These are phyloP conservation scores for Leptinotarsa undecemlineata DNA, from an alignment of 1,140 invertebrate species.

Conservation along the genomic window DNA sequence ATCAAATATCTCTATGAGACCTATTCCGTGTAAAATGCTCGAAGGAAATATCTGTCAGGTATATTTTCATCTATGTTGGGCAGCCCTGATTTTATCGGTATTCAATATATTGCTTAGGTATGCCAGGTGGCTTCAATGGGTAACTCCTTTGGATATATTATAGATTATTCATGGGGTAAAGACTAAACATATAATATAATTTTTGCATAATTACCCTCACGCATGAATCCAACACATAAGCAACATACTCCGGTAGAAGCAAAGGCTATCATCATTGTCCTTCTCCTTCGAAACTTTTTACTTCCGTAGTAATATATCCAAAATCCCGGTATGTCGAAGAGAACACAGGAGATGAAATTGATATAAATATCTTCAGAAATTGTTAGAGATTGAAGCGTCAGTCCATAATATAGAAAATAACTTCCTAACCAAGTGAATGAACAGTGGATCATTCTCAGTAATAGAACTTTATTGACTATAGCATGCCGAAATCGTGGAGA, in stretches of 20 bases:
- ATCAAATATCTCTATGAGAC: too few relatives aligned
- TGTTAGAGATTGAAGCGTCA: conserved; percentile 66
- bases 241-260: conserved; percentile 56
- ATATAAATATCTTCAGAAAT: conserved; percentile 62
- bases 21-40: too few relatives aligned
- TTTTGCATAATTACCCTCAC: conserved; percentile 44
- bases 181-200: background rate
- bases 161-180: too few relatives aligned
- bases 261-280: conserved; percentile 60
- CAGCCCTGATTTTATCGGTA: too few relatives aligned
- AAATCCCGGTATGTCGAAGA: conserved; percentile 63
- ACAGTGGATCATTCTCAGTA: conserved; percentile 15
- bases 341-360: conserved; percentile 59
- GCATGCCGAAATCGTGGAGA: too few relatives aligned
- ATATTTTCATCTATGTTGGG: too few relatives aligned
- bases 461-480: too few relatives aligned
- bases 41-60: too few relatives aligned
- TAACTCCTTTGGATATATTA: too few relatives aligned
- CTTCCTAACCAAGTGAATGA: conserved; percentile 43
- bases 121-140: too few relatives aligned
- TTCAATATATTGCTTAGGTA: too few relatives aligned
- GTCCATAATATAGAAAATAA: conserved; percentile 66
- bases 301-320: conserved; percentile 59
- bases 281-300: conserved; percentile 63
- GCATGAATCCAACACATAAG: conserved; percentile 55